Conservation (phyloP, 2,113 vertebrate species). For the Illadopsis cleaveri region DNA sequence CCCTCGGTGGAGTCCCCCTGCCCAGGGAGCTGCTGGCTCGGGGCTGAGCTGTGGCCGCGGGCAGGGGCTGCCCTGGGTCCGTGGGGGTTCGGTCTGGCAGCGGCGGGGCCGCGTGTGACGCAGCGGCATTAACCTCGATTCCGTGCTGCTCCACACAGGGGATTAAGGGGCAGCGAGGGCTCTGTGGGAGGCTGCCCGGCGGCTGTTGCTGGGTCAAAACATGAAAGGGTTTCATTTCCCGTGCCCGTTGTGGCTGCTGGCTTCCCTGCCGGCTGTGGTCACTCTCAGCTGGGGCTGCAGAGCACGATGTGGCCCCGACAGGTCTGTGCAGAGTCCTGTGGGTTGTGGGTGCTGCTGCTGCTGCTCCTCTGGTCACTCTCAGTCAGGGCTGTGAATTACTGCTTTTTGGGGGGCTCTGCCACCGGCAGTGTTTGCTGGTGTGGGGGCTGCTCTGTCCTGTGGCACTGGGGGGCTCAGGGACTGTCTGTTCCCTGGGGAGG, state of each 20-base stretch:
- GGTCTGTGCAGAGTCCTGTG: not conserved
- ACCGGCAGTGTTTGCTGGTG: fast-evolving
- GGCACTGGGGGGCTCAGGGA: fast-evolving
- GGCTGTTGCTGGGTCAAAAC: slow-evolving; percentile 10
- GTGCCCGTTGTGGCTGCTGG: fast-evolving
- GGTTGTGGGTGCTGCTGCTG: not conserved
- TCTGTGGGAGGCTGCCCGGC: not conserved
- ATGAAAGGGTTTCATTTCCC: not conserved
- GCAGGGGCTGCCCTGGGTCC: not conserved
- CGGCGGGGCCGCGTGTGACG: slow-evolving; percentile 29
- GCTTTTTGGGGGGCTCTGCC: not conserved
- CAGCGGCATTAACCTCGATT: slow-evolving; percentile 63
- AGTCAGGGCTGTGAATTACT: fast-evolving
- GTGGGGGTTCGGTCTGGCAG: not conserved
- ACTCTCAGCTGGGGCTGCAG: not conserved
- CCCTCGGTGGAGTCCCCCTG: fast-evolving
- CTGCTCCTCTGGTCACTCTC: fast-evolving
- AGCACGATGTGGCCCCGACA: not conserved
- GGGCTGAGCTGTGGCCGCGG: not conserved
- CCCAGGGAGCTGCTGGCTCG: not conserved
- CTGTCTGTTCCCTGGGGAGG: not conserved
- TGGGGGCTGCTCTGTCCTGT: not conserved
- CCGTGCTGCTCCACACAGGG: not conserved
- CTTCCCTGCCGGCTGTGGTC: not conserved
- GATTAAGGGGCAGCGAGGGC: slow-evolving; percentile 34